Evolutionary conservation across 2,888 invertebrate species (phyloP).

Genomic region (Caenorhabditis plicata): DNA sequence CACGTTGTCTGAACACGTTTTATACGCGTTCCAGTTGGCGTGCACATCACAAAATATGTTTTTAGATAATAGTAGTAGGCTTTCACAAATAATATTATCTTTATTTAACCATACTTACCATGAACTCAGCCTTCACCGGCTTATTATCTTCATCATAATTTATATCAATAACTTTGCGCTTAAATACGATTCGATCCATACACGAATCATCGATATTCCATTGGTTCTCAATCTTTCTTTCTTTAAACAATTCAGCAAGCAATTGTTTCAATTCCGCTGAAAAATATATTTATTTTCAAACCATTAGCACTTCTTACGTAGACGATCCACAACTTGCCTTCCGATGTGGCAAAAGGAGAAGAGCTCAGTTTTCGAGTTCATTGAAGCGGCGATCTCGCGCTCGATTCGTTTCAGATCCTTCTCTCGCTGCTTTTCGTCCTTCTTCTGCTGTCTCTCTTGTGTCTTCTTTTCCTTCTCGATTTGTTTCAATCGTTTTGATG

Average conservation of each 20-base stretch:
- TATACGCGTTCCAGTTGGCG: too few relatives aligned
- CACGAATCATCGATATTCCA: conserved; percentile 19
- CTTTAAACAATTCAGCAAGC: conserved; percentile 12
- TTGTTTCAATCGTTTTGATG: conserved; percentile 16
- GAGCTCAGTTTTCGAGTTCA: conserved; percentile 32
- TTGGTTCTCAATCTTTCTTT: conserved; percentile 37
- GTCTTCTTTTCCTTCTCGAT: conserved; percentile 8
- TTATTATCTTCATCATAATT: too few relatives aligned
- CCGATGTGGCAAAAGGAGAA: conserved; percentile 39
- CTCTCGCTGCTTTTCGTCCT: conserved; percentile 22
- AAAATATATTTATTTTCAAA: conserved; percentile 2
- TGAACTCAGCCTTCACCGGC: too few relatives aligned
- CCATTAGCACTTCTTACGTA: conserved; percentile 10
- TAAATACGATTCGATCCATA: conserved; percentile 27
- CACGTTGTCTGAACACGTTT: too few relatives aligned
- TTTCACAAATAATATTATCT: too few relatives aligned
- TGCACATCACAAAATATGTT: too few relatives aligned
- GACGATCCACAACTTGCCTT: conserved; percentile 10
- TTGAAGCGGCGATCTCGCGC: conserved; percentile 30
- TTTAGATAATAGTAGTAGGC: too few relatives aligned
- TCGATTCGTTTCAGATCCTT: conserved; percentile 31
- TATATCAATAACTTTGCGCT: not conserved
- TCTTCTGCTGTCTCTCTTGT: conserved; percentile 4
- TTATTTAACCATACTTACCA: too few relatives aligned
- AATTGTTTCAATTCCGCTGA: conserved; percentile 29